Evolutionary conservation across 2,113 vertebrate species (phyloP).

Genomic region (Chiloscyllium plagiosum): DNA sequence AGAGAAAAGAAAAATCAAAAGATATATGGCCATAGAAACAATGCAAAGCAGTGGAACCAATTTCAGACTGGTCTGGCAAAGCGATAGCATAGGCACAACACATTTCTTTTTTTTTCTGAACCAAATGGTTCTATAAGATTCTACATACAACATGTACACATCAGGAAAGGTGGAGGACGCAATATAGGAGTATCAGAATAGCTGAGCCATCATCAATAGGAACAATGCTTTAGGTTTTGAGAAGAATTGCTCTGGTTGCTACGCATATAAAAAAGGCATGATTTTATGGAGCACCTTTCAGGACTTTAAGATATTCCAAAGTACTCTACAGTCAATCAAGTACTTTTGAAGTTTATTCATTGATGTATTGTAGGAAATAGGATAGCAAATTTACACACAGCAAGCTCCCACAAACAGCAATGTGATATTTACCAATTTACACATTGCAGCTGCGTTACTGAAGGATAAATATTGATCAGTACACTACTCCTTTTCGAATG

Average conservation of each 20-base stretch:
- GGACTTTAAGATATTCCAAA: background rate
- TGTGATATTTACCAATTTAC: background rate
- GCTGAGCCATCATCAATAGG: slow-evolving; percentile 23
- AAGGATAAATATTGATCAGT: background rate
- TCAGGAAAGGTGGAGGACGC: slow-evolving; percentile 16
- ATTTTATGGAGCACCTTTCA: background rate
- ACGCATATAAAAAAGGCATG: background rate
- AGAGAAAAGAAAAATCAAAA: background rate
- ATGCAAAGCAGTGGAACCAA: background rate
- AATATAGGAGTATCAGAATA: background rate
- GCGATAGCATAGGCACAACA: too few species aligned
- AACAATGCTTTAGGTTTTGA: slow-evolving; percentile 9
- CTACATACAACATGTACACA: background rate
- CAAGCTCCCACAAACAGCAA: background rate
- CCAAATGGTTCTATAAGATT: background rate
- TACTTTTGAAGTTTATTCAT: background rate
- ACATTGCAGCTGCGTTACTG: background rate
- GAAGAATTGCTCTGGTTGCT: background rate
- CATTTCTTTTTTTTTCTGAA: background rate
- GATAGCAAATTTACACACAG: background rate
- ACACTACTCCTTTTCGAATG: background rate
- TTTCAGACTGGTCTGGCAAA: background rate
- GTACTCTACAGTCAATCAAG: background rate
- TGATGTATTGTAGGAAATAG: background rate
- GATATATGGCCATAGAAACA: background rate